Evolutionary conservation across 1,140 invertebrate species (phyloP), one percentile per base, ranked within the genome.

Genomic region (Bombus haemorrhoidalis): DNA sequence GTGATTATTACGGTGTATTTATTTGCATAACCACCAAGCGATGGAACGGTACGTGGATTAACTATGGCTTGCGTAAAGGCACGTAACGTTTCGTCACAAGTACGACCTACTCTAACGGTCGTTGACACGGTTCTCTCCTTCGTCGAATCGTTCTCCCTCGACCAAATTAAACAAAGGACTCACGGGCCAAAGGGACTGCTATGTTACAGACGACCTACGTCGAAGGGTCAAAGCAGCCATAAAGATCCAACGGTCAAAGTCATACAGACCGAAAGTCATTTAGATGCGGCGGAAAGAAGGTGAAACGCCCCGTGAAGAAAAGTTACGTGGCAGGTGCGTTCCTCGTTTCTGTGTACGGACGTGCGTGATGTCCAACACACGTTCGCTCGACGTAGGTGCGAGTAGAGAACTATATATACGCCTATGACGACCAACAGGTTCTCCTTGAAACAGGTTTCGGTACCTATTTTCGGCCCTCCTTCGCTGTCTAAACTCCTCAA

Each of bases 281-380:
- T 69, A 25, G 73, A 88, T 75, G 87, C 75, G 76, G 53, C 12
- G 32, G 66, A 57, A 86, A 83, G 86, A 91, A 92, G 90, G 84
- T 88, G 91, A 92, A 90, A 85, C 88, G 85, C 68, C 83, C 85
- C 66, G 86, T 86, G 85, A 87, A 87, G 90, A 92, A 90, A 91
- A 92, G 90, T 91, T 91, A 91, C 86, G 85, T 87, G 86, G 86
- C 92, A 93, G 92, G 92, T 92, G 90, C 83, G 90, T 88, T 89
- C 81, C 32, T 43, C 47, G 15, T 72, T 28, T n/a, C 28, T n/a
- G n/a, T 34, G 22, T 68, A 59, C 74, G 32, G 68, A 59, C 71
- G 47, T 72, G 69, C 37, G 66, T 39, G 43, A 15, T 6, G 32
- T 32, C 4, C 22, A 32, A 71, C 47, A 53, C 78, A 41, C 53